Percentiles rank a stretch among this genome's conserved stretches.
Evolutionary conservation across 53 echinoderm and acorn worm species (phyloP).

Genomic region (Luidia sarsii): DNA sequence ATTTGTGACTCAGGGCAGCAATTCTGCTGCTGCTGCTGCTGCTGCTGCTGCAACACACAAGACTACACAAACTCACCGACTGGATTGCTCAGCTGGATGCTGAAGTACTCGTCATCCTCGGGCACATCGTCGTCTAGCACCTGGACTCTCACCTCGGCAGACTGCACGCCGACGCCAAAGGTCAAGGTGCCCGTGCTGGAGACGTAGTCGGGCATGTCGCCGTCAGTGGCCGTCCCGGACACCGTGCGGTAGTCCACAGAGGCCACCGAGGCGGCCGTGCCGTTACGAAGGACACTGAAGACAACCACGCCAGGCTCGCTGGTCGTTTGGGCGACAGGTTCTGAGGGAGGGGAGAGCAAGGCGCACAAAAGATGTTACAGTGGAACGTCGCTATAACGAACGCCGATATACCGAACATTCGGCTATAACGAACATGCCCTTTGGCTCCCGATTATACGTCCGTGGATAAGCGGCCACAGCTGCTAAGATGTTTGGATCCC

Average conservation of each 20-base stretch:
- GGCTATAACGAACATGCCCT: no score
- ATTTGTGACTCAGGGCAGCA: no score
- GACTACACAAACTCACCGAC: slow-evolving; percentile 91
- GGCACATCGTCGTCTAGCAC: slow-evolving; percentile 77
- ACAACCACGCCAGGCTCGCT: slow-evolving; percentile 55
- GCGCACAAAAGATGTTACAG: no score
- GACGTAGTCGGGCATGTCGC: slow-evolving; percentile 67
- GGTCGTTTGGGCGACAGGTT: slow-evolving; percentile 58
- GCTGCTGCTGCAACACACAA: no score
- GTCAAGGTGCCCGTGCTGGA: slow-evolving; percentile 54
- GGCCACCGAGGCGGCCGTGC: slow-evolving; percentile 76
- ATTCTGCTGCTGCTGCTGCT: no score
- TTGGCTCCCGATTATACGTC: no score
- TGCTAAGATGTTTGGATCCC: no score
- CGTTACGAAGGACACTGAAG: slow-evolving; percentile 74
- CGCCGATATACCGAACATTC: no score
- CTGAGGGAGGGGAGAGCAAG: slow-evolving; percentile 15
- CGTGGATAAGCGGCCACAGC: no score
- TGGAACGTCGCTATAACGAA: no score
- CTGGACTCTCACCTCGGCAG: slow-evolving; percentile 42
- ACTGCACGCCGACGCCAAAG: slow-evolving; percentile 71
- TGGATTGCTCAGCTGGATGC: slow-evolving; percentile 81
- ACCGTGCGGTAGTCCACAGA: slow-evolving; percentile 82
- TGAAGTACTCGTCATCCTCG: slow-evolving; percentile 79
- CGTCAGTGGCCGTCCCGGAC: slow-evolving; percentile 67